Evolutionary conservation across 2,888 invertebrate species (phyloP).

Genomic region (Troides helena): DNA sequence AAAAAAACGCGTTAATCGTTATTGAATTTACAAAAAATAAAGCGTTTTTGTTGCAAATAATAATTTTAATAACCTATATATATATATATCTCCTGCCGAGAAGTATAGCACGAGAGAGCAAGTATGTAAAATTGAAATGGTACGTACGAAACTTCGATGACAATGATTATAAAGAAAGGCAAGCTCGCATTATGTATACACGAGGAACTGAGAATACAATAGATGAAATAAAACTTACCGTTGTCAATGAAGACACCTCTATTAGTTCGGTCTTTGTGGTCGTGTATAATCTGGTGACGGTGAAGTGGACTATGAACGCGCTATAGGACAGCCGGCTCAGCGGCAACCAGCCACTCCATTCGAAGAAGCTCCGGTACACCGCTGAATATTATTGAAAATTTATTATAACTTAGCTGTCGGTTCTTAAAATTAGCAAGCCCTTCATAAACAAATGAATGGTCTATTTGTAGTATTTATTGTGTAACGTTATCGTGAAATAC

Average conservation of each 20-base stretch:
- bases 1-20: background rate
- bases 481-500: too few species aligned
- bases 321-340: background rate
- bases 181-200: too few species aligned
- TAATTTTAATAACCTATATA: too few species aligned
- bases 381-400: background rate
- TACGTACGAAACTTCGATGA: too few species aligned
- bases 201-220: too few species aligned
- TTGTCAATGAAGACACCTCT: background rate
- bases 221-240: background rate
- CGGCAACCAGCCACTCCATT: background rate
- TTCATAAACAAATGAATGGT: background rate
- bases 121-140: background rate
- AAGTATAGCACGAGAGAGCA: too few species aligned
- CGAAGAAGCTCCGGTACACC: background rate
- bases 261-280: background rate
- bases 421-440: background rate
- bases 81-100: too few species aligned
- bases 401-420: background rate
- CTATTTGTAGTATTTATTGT: background rate
- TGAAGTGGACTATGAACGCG: background rate
- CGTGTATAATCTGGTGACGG: background rate
- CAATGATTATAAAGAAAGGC: too few species aligned
- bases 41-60: too few species aligned
- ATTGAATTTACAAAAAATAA: too few species aligned